Evolutionary conservation across 2,888 invertebrate species (phyloP).

Genomic region (Aethes cnicana): DNA sequence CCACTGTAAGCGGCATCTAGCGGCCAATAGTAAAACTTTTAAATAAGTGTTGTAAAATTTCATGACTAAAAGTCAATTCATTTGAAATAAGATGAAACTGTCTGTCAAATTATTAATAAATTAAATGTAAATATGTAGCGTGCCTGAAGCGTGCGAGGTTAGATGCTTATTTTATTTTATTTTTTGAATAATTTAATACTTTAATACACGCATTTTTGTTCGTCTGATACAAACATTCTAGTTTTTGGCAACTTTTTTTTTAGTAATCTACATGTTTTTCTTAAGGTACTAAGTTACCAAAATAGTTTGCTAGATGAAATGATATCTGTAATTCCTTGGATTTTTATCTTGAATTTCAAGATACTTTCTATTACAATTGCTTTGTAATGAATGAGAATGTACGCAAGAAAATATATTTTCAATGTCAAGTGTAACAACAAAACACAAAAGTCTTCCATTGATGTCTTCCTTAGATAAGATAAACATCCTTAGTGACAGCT

Average conservation of each 20-base stretch:
- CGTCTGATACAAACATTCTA: too few species aligned
- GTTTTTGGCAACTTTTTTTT: too few species aligned
- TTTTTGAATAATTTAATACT: constrained; percentile 18
- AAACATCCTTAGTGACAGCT: constrained; percentile 4
- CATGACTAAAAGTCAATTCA: constrained; percentile 25
- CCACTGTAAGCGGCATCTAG: constrained; percentile 41
- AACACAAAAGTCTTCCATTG: constrained; percentile 24
- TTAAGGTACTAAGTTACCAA: too few species aligned
- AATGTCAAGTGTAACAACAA: constrained; percentile 56
- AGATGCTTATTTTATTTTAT: constrained; percentile 22
- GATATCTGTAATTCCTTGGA: too few species aligned
- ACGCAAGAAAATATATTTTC: constrained; percentile 63
- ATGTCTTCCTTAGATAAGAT: constrained; percentile 8
- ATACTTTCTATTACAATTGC: too few species aligned
- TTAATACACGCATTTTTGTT: too few species aligned
- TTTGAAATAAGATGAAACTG: constrained; percentile 49
- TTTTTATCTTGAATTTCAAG: background rate
- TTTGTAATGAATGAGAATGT: constrained; percentile 8
- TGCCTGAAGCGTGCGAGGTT: constrained; percentile 31
- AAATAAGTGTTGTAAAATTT: constrained; percentile 17
- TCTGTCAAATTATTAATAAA: constrained; percentile 67
- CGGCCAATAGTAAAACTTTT: constrained; percentile 38
- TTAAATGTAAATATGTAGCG: constrained; percentile 67
- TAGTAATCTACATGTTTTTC: too few species aligned
- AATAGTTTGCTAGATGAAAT: too few species aligned